Percentiles rank a stretch among this genome's conserved stretches.
Evolutionary conservation across 1,140 invertebrate genomes (phyloP).

Genomic region (Drosophila takahashii): DNA sequence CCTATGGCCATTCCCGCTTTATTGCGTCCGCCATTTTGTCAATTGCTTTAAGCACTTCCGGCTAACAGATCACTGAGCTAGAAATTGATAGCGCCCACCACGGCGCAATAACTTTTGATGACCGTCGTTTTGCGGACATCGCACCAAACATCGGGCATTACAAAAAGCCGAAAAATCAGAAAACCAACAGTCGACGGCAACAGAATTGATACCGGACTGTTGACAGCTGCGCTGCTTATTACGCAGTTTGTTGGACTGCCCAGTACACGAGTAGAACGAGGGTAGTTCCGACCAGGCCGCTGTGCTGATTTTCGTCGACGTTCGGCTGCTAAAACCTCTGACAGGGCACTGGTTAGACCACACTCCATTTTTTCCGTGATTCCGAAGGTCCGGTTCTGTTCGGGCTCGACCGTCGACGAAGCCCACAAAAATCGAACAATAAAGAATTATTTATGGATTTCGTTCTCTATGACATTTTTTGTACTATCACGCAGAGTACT

Average conservation of each 20-base stretch:
- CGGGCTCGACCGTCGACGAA: neutral
- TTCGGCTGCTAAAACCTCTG: neutral
- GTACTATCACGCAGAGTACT: conserved; percentile 30
- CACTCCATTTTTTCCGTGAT: conserved; percentile 5
- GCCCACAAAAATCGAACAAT: conserved; percentile 34
- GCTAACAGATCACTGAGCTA: conserved; percentile 70
- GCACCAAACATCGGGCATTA: conserved; percentile 9
- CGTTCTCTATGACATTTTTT: conserved; percentile 30
- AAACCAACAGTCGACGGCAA: conserved; percentile 19
- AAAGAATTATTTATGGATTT: conserved; percentile 75
- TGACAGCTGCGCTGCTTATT: conserved; percentile 78
- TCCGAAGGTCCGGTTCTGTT: conserved; percentile 7
- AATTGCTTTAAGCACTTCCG: conserved; percentile 59
- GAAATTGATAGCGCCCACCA: conserved; percentile 70
- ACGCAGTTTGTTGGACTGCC: conserved; percentile 58
- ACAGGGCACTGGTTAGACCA: conserved; percentile 15
- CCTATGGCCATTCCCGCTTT: conserved; percentile 53
- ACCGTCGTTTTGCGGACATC: conserved; percentile 35
- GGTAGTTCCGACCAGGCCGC: conserved; percentile 4
- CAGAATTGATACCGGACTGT: conserved; percentile 49
- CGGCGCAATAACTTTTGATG: conserved; percentile 71
- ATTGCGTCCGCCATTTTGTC: conserved; percentile 59
- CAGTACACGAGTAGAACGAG: neutral
- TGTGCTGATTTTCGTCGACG: too few relatives aligned
- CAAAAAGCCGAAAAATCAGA: conserved; percentile 7